Conservation (phyloP, 1,140 invertebrate species). For the Uloborus diversus region DNA sequence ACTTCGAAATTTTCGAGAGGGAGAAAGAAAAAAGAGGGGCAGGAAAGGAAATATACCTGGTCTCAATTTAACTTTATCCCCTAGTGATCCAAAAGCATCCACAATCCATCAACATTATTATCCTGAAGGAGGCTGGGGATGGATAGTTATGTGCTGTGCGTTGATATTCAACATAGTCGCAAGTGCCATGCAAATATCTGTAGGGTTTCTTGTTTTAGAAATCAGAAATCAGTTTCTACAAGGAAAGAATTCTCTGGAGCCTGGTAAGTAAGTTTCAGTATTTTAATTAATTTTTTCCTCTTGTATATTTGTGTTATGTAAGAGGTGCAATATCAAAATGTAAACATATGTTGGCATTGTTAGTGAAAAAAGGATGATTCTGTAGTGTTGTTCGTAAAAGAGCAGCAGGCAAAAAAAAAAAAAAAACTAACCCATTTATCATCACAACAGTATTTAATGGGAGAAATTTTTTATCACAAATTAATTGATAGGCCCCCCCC, state of each 20-base stretch:
- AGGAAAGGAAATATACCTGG: constrained; percentile 48
- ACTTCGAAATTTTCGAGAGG: neutral
- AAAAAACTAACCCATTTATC: too few relatives aligned
- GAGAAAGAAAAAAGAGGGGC: neutral
- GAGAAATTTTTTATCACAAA: too few relatives aligned
- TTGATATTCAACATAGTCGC: constrained; percentile 85
- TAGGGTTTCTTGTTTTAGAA: constrained; percentile 73
- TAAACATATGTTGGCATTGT: too few relatives aligned
- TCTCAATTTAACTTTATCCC: constrained; percentile 40
- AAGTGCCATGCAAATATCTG: constrained; percentile 81
- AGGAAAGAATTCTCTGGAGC: neutral
- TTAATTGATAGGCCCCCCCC: too few relatives aligned
- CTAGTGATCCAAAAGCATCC: constrained; percentile 40
- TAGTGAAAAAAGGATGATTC: too few relatives aligned
- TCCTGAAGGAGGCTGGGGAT: constrained; percentile 79
- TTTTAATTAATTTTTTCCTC: too few relatives aligned
- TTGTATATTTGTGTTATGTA: too few relatives aligned
- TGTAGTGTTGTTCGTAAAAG: too few relatives aligned
- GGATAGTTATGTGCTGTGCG: constrained; percentile 88
- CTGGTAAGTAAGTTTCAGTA: constrained; percentile 44
- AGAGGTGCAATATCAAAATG: too few relatives aligned
- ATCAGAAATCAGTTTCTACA: constrained; percentile 58
- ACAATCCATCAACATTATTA: constrained; percentile 73
- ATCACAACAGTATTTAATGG: too few relatives aligned
- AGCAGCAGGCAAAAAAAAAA: too few relatives aligned